Base-by-base conservation (phyloP, 2,888 invertebrate species). In the Megastigmus dorsalis region DNA sequence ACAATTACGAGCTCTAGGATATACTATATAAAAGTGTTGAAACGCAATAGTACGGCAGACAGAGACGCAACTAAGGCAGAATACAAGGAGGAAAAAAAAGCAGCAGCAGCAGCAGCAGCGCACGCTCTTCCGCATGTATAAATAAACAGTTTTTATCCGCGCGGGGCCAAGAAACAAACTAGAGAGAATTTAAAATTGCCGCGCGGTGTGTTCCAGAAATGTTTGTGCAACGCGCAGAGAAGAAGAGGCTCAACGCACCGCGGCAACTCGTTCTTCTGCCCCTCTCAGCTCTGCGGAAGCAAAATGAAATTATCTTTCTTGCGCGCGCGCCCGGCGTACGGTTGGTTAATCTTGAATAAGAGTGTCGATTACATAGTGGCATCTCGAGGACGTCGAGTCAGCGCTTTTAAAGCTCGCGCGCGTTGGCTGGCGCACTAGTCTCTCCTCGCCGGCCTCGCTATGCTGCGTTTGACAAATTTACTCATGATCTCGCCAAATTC, bases 271-370 rank as follows among this genome's bases (percentile, higher is more conserved):
- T 43, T 13, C 50, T 48, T 66, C 38, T 33, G 20, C n/a, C 26
- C n/a, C n/a, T n/a, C n/a, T n/a, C 30, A 13, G 33, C 26, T 3
- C 26, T 2, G 48, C 20, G 30, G 30, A 73, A 62, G 36, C 45
- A 63, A 74, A 74, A 74, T 36, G 23, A 57, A 74, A 43, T 63
- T 57, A 60, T 68, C 50, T 59, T 63, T 68, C 68, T 74, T 69
- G 15, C 41, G 63, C 62, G 50, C 50, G n/a, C n/a, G n/a, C n/a
- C n/a, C 7, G 3, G 23, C 48, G 36, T 18, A 63, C 38, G 55
- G 36, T 52, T 74, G 65, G 50, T 74, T 65, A 57, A 74, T 74
- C 45, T 70, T 36, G 30, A 70, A 66, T 54, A 48, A 45, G 60
- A 70, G 60, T 52, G 52, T 60, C 65, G 66, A 65, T 75, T 70